phyloP scores from a whole-genome alignment of 92 coral and sea anemone species.

The Zoanthus solanderi region DNA sequence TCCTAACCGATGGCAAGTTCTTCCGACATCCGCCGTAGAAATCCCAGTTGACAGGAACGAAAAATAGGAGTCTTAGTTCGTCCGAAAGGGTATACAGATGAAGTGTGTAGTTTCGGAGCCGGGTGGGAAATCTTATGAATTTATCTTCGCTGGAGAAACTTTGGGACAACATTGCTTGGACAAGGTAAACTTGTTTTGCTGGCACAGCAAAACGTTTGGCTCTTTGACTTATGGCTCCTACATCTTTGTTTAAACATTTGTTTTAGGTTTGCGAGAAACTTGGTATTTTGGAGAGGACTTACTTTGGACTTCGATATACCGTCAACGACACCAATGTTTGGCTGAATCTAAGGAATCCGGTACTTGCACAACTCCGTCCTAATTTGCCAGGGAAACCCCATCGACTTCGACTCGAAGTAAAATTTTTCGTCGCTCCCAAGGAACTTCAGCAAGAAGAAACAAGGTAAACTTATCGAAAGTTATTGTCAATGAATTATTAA shows the following conservation, averaged over 20 bases:
- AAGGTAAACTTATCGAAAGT: slow-evolving; percentile 64
- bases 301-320: slow-evolving; percentile 90
- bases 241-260: background rate
- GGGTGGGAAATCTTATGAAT: slow-evolving; percentile 89
- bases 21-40: slow-evolving; percentile 4
- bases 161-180: slow-evolving; percentile 95
- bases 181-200: slow-evolving; percentile 74
- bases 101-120: slow-evolving; percentile 90
- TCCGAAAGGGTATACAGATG: slow-evolving; percentile 60
- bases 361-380: slow-evolving; percentile 95
- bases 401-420: slow-evolving; percentile 96
- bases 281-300: slow-evolving; percentile 89
- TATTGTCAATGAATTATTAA: background rate
- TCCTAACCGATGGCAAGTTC: slow-evolving; percentile 30
- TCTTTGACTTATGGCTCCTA: background rate
- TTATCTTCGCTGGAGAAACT: slow-evolving; percentile 89
- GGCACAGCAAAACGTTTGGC: slow-evolving; percentile 1
- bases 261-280: slow-evolving; percentile 90
- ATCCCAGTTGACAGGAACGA: slow-evolving; percentile 29
- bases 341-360: slow-evolving; percentile 96
- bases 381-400: slow-evolving; percentile 98
- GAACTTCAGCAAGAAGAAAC: slow-evolving; percentile 99
- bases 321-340: slow-evolving; percentile 89
- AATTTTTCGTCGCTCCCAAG: slow-evolving; percentile 96
- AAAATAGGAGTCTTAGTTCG: slow-evolving; percentile 21